Evolutionary conservation across 2,888 invertebrate species (phyloP).

Genomic region (Masnerella sp.): DNA sequence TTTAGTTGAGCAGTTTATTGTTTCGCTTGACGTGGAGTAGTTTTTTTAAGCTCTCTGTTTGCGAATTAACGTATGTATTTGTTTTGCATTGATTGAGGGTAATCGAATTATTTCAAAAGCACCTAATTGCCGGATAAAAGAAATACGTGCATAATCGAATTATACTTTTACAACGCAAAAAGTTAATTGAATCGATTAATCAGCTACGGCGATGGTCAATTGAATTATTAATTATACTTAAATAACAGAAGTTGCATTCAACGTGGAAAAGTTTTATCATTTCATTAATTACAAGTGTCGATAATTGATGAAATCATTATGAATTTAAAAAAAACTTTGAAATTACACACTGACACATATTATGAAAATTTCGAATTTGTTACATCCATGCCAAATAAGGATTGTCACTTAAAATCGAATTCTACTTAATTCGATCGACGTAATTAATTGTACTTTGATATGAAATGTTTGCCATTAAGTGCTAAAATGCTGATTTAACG

Average conservation of each 20-base stretch:
- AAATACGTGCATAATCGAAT: neutral
- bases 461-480: neutral
- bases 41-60: neutral
- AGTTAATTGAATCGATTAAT: neutral
- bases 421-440: slow-evolving; percentile 6
- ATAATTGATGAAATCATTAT: too few species aligned
- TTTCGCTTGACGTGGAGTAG: too few species aligned
- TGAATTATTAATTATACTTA: neutral
- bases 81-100: neutral
- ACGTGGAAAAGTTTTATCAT: too few species aligned
- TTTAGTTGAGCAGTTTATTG: too few species aligned
- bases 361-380: too few species aligned
- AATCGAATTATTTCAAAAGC: too few species aligned
- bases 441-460: neutral
- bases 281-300: too few species aligned
- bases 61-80: neutral
- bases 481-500: neutral
- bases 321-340: too few species aligned
- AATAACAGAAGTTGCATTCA: neutral
- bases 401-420: slow-evolving; percentile 6
- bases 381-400: neutral
- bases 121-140: neutral
- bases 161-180: neutral
- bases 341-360: too few species aligned
- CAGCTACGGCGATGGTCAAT: neutral